Evolutionary conservation across 2,113 vertebrate genomes (phyloP).

Genomic region (Petroica traversi): DNA sequence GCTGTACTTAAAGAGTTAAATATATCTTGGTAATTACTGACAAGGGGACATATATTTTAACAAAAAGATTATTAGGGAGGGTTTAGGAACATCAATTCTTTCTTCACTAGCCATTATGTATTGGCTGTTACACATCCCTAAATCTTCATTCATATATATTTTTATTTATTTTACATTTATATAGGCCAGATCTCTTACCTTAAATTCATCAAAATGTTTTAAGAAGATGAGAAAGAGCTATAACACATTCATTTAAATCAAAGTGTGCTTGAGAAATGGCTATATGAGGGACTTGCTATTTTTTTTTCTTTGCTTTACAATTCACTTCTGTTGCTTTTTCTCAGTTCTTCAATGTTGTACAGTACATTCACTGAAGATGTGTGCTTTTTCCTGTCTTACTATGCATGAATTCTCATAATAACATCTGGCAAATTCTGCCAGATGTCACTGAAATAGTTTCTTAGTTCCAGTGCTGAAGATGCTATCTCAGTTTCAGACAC

Average conservation of each 20-base stretch:
- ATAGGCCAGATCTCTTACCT: neutral
- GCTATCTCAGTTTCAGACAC: neutral
- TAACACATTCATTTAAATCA: neutral
- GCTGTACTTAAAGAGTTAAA: neutral
- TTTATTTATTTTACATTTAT: neutral
- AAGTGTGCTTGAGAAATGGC: neutral
- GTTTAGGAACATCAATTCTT: neutral
- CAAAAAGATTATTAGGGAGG: neutral
- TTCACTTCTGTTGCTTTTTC: neutral
- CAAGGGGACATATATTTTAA: neutral
- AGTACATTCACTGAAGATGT: neutral
- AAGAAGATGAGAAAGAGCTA: neutral
- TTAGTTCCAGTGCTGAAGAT: neutral
- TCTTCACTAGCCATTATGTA: neutral
- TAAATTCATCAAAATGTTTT: neutral
- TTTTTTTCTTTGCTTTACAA: neutral
- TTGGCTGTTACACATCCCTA: neutral
- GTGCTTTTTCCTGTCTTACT: neutral
- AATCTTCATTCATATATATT: neutral
- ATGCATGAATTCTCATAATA: neutral
- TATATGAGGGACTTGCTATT: neutral
- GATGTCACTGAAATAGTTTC: conserved; percentile 14
- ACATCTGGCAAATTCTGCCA: conserved; percentile 37
- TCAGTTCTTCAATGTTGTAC: neutral
- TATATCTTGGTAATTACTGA: neutral